These are phyloP conservation scores for Cephus runcator DNA, from an alignment of 2,888 invertebrate genomes.

Conservation along the genomic window DNA sequence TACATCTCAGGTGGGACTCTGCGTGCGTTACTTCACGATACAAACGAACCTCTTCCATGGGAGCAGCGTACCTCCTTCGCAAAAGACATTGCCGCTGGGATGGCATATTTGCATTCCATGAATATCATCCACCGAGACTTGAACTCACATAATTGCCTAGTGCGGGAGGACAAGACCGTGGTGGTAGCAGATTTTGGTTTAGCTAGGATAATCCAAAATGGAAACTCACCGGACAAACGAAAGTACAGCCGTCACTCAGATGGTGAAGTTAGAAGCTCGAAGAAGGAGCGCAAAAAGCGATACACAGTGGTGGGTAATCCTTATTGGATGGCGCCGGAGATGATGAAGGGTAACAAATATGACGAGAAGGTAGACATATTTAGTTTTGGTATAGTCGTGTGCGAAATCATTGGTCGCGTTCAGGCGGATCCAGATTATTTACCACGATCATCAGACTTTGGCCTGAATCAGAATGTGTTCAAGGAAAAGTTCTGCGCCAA, in stretches of 20 bases:
- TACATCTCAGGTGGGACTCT: conserved; percentile 93
- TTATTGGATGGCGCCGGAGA: conserved; percentile 99
- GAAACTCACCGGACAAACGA: conserved; percentile 61
- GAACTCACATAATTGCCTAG: conserved; percentile 95
- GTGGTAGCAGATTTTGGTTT: conserved; percentile 97
- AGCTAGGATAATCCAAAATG: conserved; percentile 79
- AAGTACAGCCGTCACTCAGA: conserved; percentile 58
- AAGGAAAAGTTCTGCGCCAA: conserved; percentile 84
- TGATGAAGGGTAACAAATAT: conserved; percentile 96
- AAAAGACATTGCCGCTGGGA: conserved; percentile 91
- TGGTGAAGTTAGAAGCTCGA: conserved; percentile 69
- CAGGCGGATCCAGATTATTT: conserved; percentile 95
- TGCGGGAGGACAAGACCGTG: conserved; percentile 89
- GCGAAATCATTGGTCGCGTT: conserved; percentile 96
- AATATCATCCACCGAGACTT: conserved; percentile 95
- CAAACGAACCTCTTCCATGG: conserved; percentile 79
- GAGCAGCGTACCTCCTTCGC: conserved; percentile 84
- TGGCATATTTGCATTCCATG: conserved; percentile 94
- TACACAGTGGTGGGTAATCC: conserved; percentile 98
- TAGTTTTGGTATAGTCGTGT: conserved; percentile 93
- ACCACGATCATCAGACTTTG: conserved; percentile 92
- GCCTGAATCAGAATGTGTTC: conserved; percentile 87
- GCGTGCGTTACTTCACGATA: conserved; percentile 84
- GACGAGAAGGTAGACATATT: conserved; percentile 97
- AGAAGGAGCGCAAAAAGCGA: conserved; percentile 81